phyloP scores from a whole-genome alignment of 1,140 invertebrate species.

The Drosophila aff. region DNA sequence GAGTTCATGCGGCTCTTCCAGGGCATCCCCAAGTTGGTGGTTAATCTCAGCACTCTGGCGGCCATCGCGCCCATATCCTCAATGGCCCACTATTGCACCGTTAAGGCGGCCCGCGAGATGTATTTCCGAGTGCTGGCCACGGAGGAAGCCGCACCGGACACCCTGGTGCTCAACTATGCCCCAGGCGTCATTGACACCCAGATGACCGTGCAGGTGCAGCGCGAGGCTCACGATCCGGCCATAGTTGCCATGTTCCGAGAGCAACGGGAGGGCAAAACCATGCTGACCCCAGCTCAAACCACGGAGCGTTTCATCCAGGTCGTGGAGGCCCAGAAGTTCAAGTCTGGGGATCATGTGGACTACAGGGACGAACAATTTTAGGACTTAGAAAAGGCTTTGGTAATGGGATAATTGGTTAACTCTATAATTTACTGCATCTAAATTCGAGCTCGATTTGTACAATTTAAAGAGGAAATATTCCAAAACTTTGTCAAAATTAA shows the following conservation, averaged over 20 bases:
- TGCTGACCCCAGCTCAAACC: constrained; percentile 92
- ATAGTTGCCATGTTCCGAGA: constrained; percentile 87
- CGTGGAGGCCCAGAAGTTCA: constrained; percentile 90
- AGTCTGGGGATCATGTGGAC: constrained; percentile 94
- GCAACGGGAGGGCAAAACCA: constrained; percentile 87
- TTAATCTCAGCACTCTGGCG: constrained; percentile 95
- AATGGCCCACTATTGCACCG: constrained; percentile 92
- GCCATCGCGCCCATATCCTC: constrained; percentile 91
- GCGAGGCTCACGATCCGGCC: constrained; percentile 87
- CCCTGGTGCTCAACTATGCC: constrained; percentile 95
- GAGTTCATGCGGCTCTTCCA: constrained; percentile 88
- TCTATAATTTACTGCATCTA: not conserved
- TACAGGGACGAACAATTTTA: constrained; percentile 89
- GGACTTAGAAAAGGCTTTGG: not conserved
- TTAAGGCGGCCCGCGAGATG: constrained; percentile 96
- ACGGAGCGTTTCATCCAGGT: constrained; percentile 90
- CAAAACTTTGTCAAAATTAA: not conserved
- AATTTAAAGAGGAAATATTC: not conserved
- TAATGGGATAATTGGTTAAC: constrained; percentile 5
- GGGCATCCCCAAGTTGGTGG: constrained; percentile 87
- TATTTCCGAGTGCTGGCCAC: constrained; percentile 94
- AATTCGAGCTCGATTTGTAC: not conserved
- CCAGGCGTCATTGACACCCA: constrained; percentile 97
- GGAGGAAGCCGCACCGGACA: constrained; percentile 88
- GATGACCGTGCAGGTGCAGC: constrained; percentile 91